phyloP scores from a whole-genome alignment of 2,797 vertebrate species.

The Semotilus atromaculatus region DNA sequence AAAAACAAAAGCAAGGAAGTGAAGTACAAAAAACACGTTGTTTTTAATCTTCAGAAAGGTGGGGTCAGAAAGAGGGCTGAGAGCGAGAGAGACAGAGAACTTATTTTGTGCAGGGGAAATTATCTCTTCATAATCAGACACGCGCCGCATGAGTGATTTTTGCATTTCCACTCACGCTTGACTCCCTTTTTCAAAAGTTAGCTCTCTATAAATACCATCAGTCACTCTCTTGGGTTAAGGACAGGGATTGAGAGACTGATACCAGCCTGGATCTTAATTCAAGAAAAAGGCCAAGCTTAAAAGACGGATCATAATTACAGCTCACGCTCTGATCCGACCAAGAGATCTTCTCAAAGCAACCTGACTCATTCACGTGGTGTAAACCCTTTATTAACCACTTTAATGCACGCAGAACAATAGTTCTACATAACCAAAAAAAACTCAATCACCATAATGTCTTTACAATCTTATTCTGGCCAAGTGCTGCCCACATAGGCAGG shows the following conservation, averaged over 20 bases:
- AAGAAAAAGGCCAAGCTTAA: slow-evolving; percentile 48
- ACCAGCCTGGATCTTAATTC: slow-evolving; percentile 35
- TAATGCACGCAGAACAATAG: not conserved
- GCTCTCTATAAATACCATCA: slow-evolving; percentile 64
- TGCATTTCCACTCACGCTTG: slow-evolving; percentile 73
- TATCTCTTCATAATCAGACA: slow-evolving; percentile 73
- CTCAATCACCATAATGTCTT: slow-evolving; percentile 1
- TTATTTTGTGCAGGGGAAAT: slow-evolving; percentile 51
- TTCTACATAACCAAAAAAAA: not conserved
- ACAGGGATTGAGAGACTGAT: slow-evolving; percentile 41
- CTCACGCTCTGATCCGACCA: slow-evolving; percentile 22
- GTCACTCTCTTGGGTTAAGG: slow-evolving; percentile 48
- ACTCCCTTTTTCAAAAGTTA: slow-evolving; percentile 64
- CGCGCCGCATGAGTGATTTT: slow-evolving; percentile 68
- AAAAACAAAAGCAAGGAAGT: slow-evolving; percentile 70
- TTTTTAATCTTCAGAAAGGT: slow-evolving; percentile 53
- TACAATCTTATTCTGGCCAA: not conserved
- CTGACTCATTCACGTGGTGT: not conserved
- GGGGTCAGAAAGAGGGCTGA: slow-evolving; percentile 67
- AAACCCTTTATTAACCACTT: not conserved
- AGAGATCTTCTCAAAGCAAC: slow-evolving; percentile 32
- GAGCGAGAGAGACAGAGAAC: slow-evolving; percentile 33
- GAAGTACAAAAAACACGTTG: slow-evolving; percentile 65
- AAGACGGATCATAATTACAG: slow-evolving; percentile 54
- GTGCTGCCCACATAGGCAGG: not conserved